phyloP scores from a whole-genome alignment of 2,113 vertebrate species.

The Catagonus wagneri region DNA sequence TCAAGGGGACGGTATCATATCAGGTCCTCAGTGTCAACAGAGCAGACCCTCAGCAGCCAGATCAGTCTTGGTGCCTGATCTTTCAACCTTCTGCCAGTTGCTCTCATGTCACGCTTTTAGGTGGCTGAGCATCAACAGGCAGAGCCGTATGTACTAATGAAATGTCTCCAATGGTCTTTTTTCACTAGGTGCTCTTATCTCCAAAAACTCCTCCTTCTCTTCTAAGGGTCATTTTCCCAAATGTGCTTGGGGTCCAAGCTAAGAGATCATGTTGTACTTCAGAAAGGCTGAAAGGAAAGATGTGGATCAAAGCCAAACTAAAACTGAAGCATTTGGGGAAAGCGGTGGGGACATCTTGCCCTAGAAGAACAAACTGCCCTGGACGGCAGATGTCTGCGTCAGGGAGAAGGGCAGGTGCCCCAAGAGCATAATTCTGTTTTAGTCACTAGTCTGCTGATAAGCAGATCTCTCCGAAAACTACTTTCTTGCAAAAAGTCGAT shows the following conservation, averaged over 20 bases:
- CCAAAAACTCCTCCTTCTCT: neutral
- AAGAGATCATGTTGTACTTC: slow-evolving; percentile 14
- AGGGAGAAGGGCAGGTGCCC: neutral
- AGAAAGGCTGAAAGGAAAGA: slow-evolving; percentile 21
- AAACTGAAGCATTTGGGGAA: neutral
- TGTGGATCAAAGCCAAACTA: slow-evolving; percentile 26
- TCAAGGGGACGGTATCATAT: neutral
- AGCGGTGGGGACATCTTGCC: neutral
- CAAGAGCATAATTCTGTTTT: neutral
- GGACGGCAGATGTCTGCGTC: neutral
- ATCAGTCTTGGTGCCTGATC: neutral
- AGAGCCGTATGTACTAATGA: slow-evolving; percentile 42
- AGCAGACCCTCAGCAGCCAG: neutral
- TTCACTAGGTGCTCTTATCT: slow-evolving; percentile 21
- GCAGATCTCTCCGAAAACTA: slow-evolving; percentile 23
- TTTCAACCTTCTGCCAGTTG: neutral
- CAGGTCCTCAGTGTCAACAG: neutral
- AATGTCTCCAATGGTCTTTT: slow-evolving; percentile 32
- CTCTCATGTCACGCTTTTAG: slow-evolving; percentile 18
- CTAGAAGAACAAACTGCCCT: neutral
- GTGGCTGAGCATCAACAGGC: slow-evolving; percentile 20
- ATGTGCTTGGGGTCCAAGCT: neutral
- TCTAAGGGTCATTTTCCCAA: slow-evolving; percentile 45
- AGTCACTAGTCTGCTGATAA: neutral
- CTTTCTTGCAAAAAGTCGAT: neutral